A percentile compares a stretch with the other conserved stretches of the same genome.
Evolutionary conservation across 2,797 vertebrate species (phyloP).

Genomic region (Anabas testudineus): DNA sequence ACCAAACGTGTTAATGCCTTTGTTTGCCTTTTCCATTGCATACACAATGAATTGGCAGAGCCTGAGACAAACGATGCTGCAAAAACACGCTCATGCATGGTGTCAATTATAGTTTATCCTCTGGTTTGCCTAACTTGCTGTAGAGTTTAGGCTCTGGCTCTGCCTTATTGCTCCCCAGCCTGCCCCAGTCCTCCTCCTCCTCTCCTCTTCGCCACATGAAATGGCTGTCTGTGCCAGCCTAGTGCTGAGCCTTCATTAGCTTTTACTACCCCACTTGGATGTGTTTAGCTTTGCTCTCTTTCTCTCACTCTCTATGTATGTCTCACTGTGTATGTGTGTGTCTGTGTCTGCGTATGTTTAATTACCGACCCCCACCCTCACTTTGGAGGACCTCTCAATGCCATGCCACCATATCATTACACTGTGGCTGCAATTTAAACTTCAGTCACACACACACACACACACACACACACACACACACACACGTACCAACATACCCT

Average conservation of each 20-base stretch:
- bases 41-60: conserved; percentile 43
- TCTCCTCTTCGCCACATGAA: conserved; percentile 83
- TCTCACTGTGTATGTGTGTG: conserved; percentile 39
- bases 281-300: conserved; percentile 82
- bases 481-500: conserved; percentile 22
- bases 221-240: conserved; percentile 82
- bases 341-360: conserved; percentile 80
- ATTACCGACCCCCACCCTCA: conserved; percentile 74
- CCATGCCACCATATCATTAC: conserved; percentile 84
- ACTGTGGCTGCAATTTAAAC: conserved; percentile 78
- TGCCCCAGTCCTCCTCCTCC: conserved; percentile 67
- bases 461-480: conserved; percentile 41
- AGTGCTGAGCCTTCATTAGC: conserved; percentile 84
- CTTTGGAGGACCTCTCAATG: conserved; percentile 75
- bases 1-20: conserved; percentile 64
- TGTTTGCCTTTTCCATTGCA: conserved; percentile 65
- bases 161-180: conserved; percentile 74
- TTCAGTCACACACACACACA: conserved; percentile 63
- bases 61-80: conserved; percentile 53
- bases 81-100: conserved; percentile 68
- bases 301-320: conserved; percentile 63
- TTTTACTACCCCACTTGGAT: conserved; percentile 85
- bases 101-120: conserved; percentile 74
- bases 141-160: conserved; percentile 47
- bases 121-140: conserved; percentile 68